A percentile compares a stretch with the other conserved stretches of the same genome.
These are phyloP conservation scores for Cryptoblepharus egeriae DNA, from an alignment of 2,797 vertebrate genomes.

Conservation along the genomic window DNA sequence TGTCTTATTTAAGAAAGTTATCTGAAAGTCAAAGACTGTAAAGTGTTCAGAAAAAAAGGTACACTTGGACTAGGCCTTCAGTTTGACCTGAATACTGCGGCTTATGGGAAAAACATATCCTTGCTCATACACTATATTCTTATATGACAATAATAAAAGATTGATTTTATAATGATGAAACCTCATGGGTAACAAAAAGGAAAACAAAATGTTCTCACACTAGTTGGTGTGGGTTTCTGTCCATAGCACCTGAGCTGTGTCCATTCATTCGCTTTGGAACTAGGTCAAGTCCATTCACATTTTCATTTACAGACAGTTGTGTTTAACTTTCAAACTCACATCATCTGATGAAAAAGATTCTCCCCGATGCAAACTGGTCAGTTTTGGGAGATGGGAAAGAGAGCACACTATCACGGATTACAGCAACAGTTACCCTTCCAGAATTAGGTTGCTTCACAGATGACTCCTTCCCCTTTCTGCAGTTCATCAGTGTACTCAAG, in stretches of 20 bases:
- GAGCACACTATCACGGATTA: background rate
- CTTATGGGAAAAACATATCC: too few relatives aligned
- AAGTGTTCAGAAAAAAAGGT: too few relatives aligned
- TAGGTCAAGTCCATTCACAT: too few relatives aligned
- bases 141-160: too few relatives aligned
- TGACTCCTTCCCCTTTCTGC: background rate
- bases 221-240: slow-evolving; percentile 18
- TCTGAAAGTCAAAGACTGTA: slow-evolving; percentile 24
- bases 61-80: too few relatives aligned
- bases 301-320: background rate
- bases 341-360: background rate
- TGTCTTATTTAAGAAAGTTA: background rate
- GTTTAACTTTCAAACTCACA: background rate
- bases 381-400: background rate
- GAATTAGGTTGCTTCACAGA: background rate
- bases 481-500: background rate
- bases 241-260: background rate
- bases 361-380: background rate
- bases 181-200: too few relatives aligned
- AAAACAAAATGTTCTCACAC: slow-evolving; percentile 1
- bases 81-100: too few relatives aligned
- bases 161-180: too few relatives aligned
- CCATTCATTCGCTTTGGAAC: background rate
- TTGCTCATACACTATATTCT: too few relatives aligned
- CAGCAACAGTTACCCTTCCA: background rate